Percentiles rank a stretch among this genome's conserved stretches.
phyloP scores from a whole-genome alignment of 1,140 invertebrate species.

The Delia radicum region DNA sequence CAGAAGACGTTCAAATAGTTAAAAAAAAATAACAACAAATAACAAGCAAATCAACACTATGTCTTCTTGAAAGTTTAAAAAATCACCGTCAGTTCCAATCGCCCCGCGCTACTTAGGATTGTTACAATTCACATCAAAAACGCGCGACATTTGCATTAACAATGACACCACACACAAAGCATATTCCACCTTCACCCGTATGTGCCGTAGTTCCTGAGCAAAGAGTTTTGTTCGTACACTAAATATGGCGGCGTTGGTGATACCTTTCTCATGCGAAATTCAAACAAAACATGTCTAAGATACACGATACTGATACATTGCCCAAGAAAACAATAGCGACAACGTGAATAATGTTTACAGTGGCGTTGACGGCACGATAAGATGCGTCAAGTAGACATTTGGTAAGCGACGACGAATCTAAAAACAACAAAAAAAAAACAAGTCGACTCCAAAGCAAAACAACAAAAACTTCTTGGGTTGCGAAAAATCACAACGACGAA shows the following conservation, averaged over 20 bases:
- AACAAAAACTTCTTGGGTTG: neutral
- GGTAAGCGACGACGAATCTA: slow-evolving; percentile 9
- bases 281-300: slow-evolving; percentile 15
- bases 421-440: slow-evolving; percentile 1
- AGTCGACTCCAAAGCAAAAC: neutral
- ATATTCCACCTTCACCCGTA: slow-evolving; percentile 12
- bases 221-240: no score
- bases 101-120: neutral
- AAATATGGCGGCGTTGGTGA: slow-evolving; percentile 11
- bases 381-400: slow-evolving; percentile 21
- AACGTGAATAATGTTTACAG: slow-evolving; percentile 24
- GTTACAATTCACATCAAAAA: slow-evolving; percentile 15
- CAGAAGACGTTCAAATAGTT: neutral
- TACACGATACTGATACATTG: slow-evolving; percentile 23
- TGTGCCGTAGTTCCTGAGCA: no score
- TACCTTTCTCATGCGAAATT: slow-evolving; percentile 10
- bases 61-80: neutral
- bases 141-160: slow-evolving; percentile 23
- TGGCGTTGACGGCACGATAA: slow-evolving; percentile 22
- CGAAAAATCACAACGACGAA: neutral
- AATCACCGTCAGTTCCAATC: neutral
- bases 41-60: neutral
- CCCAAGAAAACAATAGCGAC: slow-evolving; percentile 19
- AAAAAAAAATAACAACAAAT: neutral
- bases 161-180: slow-evolving; percentile 20